phyloP scores from a whole-genome alignment of 2,797 vertebrate species.

The Tiaroga cobitis region DNA sequence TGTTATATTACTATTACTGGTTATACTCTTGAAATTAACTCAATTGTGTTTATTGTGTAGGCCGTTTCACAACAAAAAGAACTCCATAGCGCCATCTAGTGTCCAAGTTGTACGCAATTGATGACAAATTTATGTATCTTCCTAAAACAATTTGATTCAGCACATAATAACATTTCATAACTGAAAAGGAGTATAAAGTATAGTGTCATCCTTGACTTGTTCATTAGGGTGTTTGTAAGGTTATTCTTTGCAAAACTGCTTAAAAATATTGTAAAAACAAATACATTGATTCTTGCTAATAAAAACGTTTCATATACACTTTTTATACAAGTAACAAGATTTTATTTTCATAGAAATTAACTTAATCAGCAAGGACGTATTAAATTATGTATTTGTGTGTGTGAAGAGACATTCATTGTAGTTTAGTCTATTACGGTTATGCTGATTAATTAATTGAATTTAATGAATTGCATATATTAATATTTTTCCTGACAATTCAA shows the following conservation, averaged over 20 bases:
- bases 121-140: no score
- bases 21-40: no score
- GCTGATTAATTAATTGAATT: background rate
- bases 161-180: background rate
- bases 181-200: background rate
- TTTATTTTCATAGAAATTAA: background rate
- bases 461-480: background rate
- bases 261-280: background rate
- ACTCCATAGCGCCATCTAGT: no score
- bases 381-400: background rate
- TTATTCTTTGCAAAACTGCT: background rate
- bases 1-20: no score
- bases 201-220: background rate
- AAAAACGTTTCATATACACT: background rate
- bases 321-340: background rate
- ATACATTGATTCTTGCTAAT: background rate
- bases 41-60: no score
- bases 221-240: background rate
- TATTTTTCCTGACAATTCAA: background rate
- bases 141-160: no score
- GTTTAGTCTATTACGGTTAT: background rate
- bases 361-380: background rate
- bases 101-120: no score
- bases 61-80: no score
- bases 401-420: background rate